phyloP scores from a whole-genome alignment of 2,113 vertebrate species.

The Tretioscincus oriximinensis region DNA sequence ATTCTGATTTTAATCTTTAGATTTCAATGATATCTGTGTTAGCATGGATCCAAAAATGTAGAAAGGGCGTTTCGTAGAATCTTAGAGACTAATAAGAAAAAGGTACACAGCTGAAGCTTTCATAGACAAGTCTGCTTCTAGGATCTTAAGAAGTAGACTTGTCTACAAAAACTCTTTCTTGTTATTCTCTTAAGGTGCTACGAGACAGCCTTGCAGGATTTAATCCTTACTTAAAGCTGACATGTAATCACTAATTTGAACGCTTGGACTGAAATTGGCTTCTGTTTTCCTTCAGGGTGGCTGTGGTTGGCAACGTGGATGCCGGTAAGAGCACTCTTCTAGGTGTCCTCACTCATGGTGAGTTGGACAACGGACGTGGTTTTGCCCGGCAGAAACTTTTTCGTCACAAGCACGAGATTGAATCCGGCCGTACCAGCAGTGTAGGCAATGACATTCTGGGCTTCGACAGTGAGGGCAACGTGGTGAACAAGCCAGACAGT shows the following conservation, averaged over 20 bases:
- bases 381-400: slow-evolving; percentile 98
- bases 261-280: slow-evolving; percentile 18
- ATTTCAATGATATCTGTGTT: neutral
- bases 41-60: neutral
- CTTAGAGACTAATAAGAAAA: too few relatives aligned
- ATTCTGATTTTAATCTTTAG: neutral
- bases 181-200: too few relatives aligned
- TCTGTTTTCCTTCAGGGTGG: slow-evolving; percentile 78
- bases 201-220: neutral
- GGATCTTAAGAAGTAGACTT: too few relatives aligned
- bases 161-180: too few relatives aligned
- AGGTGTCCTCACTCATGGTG: slow-evolving; percentile 93
- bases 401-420: slow-evolving; percentile 97
- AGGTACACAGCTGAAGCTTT: too few relatives aligned
- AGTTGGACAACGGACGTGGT: slow-evolving; percentile 95
- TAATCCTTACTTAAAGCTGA: neutral
- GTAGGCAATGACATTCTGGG: slow-evolving; percentile 98
- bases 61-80: too few relatives aligned
- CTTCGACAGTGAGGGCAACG: slow-evolving; percentile 92
- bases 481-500: slow-evolving; percentile 96
- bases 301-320: slow-evolving; percentile 97
- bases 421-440: slow-evolving; percentile 96
- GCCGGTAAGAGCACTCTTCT: slow-evolving; percentile 95
- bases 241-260: neutral
- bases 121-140: too few relatives aligned